Percentiles rank a stretch among this genome's conserved stretches.
Conservation (phyloP, 2,113 vertebrate species). For the Clarias batrachus region DNA sequence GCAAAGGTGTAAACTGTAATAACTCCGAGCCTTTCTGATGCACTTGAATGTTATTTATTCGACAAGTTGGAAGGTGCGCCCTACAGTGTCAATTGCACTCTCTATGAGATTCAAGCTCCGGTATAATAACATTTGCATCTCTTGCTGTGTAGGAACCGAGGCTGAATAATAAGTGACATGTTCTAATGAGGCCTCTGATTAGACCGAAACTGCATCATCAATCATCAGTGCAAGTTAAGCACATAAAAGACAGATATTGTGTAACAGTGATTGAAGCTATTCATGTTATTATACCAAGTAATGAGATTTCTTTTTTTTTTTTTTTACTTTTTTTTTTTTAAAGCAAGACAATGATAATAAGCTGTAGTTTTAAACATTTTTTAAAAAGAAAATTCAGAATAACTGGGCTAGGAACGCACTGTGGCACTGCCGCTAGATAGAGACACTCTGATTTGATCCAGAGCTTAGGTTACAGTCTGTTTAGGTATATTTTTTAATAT, state of each 20-base stretch:
- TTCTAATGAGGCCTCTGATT: constrained; percentile 55
- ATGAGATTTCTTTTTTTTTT: background rate
- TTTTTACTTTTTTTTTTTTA: too few relatives aligned
- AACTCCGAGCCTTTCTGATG: background rate
- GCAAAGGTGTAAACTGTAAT: constrained; percentile 8
- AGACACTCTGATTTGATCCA: too few relatives aligned
- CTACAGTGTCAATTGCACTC: constrained; percentile 20
- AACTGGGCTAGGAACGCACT: background rate
- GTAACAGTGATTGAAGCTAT: constrained; percentile 42
- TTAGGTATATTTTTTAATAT: too few relatives aligned
- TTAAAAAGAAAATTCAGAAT: background rate
- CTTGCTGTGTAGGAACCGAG: constrained; percentile 36
- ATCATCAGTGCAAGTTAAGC: constrained; percentile 48
- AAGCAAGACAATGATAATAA: constrained; percentile 18
- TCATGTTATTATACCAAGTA: constrained; percentile 33
- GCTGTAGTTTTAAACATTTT: constrained; percentile 10
- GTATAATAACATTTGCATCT: constrained; percentile 20
- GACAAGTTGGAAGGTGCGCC: background rate
- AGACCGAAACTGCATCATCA: constrained; percentile 53
- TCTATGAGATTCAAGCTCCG: constrained; percentile 18
- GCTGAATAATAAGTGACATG: constrained; percentile 53
- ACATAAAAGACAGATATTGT: constrained; percentile 36
- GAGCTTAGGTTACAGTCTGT: background rate
- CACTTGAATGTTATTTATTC: constrained; percentile 10
- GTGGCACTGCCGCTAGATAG: background rate